Evolutionary conservation across 1,140 invertebrate genomes (phyloP).

Genomic region (Pollicipes pollicipes): DNA sequence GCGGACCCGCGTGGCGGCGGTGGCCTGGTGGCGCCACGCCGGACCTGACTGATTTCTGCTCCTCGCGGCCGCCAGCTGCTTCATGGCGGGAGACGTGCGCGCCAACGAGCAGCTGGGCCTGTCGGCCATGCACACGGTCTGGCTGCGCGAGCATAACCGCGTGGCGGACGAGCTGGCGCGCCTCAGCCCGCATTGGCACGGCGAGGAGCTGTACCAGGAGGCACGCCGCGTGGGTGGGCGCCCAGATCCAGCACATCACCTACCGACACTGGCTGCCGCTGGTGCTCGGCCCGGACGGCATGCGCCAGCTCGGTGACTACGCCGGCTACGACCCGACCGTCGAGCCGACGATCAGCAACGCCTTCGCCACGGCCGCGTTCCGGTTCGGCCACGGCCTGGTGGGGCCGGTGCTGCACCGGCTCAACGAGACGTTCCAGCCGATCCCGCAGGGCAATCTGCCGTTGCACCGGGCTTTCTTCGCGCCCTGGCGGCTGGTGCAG

Average conservation of each 20-base stretch:
- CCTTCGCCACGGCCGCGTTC: slow-evolving; percentile 89
- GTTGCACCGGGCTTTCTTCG: slow-evolving; percentile 87
- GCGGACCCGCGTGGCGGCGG: no score
- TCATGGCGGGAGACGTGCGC: slow-evolving; percentile 76
- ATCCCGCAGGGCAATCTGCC: slow-evolving; percentile 60
- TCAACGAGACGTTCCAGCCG: slow-evolving; percentile 63
- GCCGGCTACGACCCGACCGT: slow-evolving; percentile 55
- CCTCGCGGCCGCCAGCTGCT: no score
- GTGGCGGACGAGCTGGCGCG: slow-evolving; percentile 55
- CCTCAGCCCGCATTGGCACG: slow-evolving; percentile 86
- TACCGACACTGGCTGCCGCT: slow-evolving; percentile 81
- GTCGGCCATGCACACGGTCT: slow-evolving; percentile 90
- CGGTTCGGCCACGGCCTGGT: slow-evolving; percentile 88
- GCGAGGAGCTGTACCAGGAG: slow-evolving; percentile 81
- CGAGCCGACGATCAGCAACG: slow-evolving; percentile 78
- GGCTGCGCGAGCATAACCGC: slow-evolving; percentile 90
- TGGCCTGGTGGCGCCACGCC: no score
- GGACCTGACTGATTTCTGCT: no score
- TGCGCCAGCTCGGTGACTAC: slow-evolving; percentile 51
- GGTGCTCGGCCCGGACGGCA: slow-evolving; percentile 45
- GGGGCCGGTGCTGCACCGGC: slow-evolving; percentile 68
- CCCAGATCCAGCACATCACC: slow-evolving; percentile 90
- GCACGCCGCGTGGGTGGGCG: slow-evolving; percentile 63
- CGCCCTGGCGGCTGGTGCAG: slow-evolving; percentile 82
- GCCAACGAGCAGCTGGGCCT: slow-evolving; percentile 80